Evolutionary conservation across 2,888 invertebrate species (phyloP), one percentile per base, ranked within the genome.

Genomic region (Microplitis deprimator): DNA sequence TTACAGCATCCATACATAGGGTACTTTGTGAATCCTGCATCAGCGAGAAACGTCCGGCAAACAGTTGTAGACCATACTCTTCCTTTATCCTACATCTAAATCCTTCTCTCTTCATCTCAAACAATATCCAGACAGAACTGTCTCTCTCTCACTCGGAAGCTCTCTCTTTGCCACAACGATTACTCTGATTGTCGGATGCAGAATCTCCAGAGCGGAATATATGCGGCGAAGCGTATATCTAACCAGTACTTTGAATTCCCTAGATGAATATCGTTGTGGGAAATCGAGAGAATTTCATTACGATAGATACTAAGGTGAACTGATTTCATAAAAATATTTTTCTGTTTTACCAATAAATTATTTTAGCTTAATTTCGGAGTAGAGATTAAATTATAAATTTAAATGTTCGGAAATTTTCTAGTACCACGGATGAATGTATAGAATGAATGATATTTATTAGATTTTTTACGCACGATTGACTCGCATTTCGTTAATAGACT

Each of bases 11-110:
- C 40, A 16, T 16, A 39, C 61, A 62, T 60, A 71, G 17, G 77
- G 75, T 65, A 76, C 78, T 80, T 77, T 68, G 77, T 40, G 80
- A 79, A 80, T 73, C 77, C 68, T 74, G 70, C 79, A 77, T 81
- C 77, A 79, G 73, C 76, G 74, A 71, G 70, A 80, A 50, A 75
- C 75, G 20, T 76, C 68, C 75, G 68, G 73, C 68, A 78, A 79
- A 78, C 75, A 67, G 65, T 17, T 39, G 16, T 40, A 16, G 7
- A n/a, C 41, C 16, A 29, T 68, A 40, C 59, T 16, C 59, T 39
- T n/a, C 59, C 29, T 29, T 29, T 29, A 29, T 29, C 29, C 29
- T 39, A 40, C 20, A 17, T 16, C 68, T 29, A 29, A 29, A 29
- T 29, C 29, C 29, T 68, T 68, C 68, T 41, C 16, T 40, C 65